These are phyloP conservation scores for Ornithorhynchus anatinus DNA, from an alignment of 2,113 vertebrate species.

Conservation along the genomic window DNA sequence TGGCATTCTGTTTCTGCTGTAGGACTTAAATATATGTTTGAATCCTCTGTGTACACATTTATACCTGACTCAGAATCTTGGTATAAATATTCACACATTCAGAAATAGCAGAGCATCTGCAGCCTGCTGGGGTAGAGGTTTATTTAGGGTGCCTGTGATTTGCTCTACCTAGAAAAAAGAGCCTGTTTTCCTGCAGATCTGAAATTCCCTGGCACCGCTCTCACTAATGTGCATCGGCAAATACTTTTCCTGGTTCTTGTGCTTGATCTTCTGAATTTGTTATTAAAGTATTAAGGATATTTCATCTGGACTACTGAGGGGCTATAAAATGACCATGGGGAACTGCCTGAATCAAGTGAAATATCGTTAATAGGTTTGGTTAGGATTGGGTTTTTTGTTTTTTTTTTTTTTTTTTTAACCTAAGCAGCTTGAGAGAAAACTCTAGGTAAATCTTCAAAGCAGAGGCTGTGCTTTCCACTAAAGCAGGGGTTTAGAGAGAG, in stretches of 20 bases:
- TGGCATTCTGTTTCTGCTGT: neutral
- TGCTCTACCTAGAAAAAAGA: neutral
- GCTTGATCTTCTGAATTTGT: neutral
- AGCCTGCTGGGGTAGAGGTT: no score
- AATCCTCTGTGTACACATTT: neutral
- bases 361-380: constrained; percentile 5
- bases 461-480: neutral
- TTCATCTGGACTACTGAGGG: constrained; percentile 23
- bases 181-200: constrained; percentile 1
- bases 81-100: neutral
- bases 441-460: constrained; percentile 8
- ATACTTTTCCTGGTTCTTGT: no score
- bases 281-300: constrained; percentile 9
- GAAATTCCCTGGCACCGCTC: constrained; percentile 18
- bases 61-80: neutral
- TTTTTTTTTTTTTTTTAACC: neutral
- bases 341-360: constrained; percentile 6
- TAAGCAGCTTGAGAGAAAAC: no score
- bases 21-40: neutral
- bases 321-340: constrained; percentile 25
- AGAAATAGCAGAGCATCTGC: neutral
- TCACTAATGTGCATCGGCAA: neutral
- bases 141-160: no score
- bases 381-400: constrained; percentile 21
- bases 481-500: neutral